Percentiles rank a stretch among this genome's conserved stretches.
Evolutionary conservation across 2,797 vertebrate genomes (phyloP).

Genomic region (Staurois parvus): DNA sequence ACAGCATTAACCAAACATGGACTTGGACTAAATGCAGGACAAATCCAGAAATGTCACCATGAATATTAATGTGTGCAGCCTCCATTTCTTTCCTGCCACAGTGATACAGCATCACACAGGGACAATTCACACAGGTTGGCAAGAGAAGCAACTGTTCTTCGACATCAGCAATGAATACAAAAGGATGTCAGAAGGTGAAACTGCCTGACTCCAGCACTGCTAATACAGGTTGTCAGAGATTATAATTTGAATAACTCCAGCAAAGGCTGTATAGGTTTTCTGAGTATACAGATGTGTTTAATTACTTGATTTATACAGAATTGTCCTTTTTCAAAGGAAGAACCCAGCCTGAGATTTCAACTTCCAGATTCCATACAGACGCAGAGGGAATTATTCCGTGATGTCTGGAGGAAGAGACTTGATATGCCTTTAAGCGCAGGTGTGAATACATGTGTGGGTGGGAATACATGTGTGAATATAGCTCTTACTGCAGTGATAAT

Average conservation of each 20-base stretch:
- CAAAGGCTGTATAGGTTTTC: no score
- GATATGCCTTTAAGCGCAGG: not conserved
- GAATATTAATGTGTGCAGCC: slow-evolving; percentile 38
- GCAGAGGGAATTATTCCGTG: no score
- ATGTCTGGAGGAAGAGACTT: not conserved
- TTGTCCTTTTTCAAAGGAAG: not conserved
- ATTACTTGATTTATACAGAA: no score
- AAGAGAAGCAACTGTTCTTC: not conserved
- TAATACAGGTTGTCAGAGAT: no score
- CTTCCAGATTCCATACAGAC: no score
- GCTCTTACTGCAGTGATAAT: not conserved
- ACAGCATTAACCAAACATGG: not conserved
- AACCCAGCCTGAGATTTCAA: not conserved
- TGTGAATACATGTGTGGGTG: not conserved
- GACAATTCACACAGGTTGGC: not conserved
- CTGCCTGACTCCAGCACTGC: not conserved
- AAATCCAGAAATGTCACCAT: slow-evolving; percentile 31
- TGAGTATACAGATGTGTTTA: not conserved
- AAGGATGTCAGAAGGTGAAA: not conserved
- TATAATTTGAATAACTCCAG: no score
- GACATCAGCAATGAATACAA: not conserved
- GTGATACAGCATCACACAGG: not conserved
- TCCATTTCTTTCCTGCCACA: not conserved
- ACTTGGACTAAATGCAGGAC: not conserved
- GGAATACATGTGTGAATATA: not conserved